These are phyloP conservation scores for Unio delphinus DNA, from an alignment of 2,888 invertebrate species.

Conservation along the genomic window DNA sequence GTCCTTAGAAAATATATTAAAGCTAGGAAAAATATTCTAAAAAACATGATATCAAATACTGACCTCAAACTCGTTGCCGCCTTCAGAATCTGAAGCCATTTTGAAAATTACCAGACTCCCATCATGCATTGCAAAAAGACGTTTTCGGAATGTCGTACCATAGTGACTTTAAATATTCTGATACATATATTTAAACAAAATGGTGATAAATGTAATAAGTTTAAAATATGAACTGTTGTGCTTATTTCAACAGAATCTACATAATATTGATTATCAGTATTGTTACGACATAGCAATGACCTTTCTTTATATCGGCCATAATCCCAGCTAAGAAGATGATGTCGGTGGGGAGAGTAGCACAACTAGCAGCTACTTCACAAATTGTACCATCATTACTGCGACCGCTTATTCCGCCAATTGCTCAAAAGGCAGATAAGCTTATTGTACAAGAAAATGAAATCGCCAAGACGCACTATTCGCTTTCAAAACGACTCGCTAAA, in stretches of 20 bases:
- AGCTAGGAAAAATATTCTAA: too few relatives aligned
- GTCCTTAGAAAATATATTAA: too few relatives aligned
- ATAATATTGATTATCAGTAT: too few relatives aligned
- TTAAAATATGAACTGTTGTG: too few relatives aligned
- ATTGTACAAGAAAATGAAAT: background rate
- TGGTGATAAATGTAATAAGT: too few relatives aligned
- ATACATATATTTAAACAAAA: too few relatives aligned
- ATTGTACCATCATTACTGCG: conserved; percentile 42
- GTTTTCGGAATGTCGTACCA: too few relatives aligned
- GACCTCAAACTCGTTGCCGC: conserved; percentile 33
- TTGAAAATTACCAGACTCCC: conserved; percentile 37
- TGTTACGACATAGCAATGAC: background rate
- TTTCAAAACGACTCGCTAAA: too few relatives aligned
- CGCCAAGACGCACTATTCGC: too few relatives aligned
- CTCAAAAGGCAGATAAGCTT: conserved; percentile 27
- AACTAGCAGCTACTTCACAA: conserved; percentile 48
- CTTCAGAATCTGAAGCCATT: conserved; percentile 38
- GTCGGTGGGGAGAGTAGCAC: conserved; percentile 41
- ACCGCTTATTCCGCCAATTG: conserved; percentile 34
- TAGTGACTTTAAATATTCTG: too few relatives aligned
- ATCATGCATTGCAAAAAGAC: conserved; percentile 14
- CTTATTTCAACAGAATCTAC: too few relatives aligned
- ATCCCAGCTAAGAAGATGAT: conserved; percentile 36
- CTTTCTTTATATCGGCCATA: background rate
- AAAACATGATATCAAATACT: conserved; percentile 1